Conservation (phyloP, 2,113 vertebrate genomes). For the Ia io region DNA sequence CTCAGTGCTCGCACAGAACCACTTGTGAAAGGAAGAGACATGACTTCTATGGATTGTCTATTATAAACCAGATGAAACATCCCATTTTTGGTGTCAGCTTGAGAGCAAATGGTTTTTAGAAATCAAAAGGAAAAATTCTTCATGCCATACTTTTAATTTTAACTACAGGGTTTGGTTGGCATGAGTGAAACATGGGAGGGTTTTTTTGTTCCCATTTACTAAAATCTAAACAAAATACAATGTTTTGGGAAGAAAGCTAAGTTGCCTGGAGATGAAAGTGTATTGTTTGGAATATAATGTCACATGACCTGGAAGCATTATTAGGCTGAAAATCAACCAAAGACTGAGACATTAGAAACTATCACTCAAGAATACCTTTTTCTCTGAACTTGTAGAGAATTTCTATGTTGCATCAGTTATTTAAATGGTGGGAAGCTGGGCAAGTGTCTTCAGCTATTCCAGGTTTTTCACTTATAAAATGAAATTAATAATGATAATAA, state of each 20-base stretch:
- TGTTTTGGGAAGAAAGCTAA: conserved; percentile 15
- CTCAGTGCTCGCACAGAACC: not conserved
- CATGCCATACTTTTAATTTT: not conserved
- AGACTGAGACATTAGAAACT: not conserved
- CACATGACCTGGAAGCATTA: not conserved
- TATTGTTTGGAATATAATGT: not conserved
- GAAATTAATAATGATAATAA: not conserved
- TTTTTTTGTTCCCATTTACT: not conserved
- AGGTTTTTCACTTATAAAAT: not conserved
- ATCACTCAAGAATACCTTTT: not conserved
- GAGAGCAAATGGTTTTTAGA: conserved; percentile 27
- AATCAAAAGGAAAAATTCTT: conserved; percentile 6
- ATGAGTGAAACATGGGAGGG: not conserved
- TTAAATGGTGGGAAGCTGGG: not conserved
- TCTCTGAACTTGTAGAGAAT: not conserved
- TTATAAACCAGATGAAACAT: not conserved
- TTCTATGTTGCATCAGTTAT: not conserved
- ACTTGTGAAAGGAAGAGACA: not conserved
- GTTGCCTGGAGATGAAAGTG: not conserved
- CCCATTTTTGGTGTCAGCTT: not conserved
- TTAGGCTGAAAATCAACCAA: not conserved
- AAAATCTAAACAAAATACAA: conserved; percentile 23
- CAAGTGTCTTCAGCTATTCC: not conserved
- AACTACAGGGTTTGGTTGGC: not conserved
- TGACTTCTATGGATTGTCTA: not conserved